These are phyloP conservation scores for Coreoperca whiteheadi DNA, from an alignment of 2,113 vertebrate species.

Conservation along the genomic window DNA sequence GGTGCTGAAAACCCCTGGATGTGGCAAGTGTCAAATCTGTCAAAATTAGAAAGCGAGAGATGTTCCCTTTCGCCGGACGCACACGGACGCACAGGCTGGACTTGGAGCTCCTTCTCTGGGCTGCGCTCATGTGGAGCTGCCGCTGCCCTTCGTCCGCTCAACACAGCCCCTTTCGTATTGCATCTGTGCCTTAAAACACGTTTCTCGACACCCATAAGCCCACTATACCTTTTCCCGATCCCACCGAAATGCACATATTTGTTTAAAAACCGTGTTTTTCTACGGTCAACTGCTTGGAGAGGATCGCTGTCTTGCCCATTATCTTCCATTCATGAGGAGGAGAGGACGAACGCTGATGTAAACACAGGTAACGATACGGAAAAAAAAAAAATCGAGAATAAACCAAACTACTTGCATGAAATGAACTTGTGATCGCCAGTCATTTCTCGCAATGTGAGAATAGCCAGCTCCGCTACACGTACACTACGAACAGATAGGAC, in stretches of 20 bases:
- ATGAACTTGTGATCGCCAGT: conserved; percentile 74
- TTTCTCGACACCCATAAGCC: conserved; percentile 72
- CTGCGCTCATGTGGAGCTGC: conserved; percentile 81
- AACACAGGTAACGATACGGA: conserved; percentile 87
- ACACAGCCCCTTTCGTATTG: conserved; percentile 58
- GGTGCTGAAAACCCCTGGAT: conserved; percentile 70
- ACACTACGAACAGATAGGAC: conserved; percentile 67
- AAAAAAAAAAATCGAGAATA: conserved; percentile 70
- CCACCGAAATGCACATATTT: conserved; percentile 72
- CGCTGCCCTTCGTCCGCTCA: conserved; percentile 78
- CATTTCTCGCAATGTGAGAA: conserved; percentile 70
- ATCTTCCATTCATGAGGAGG: conserved; percentile 85
- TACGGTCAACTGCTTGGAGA: conserved; percentile 76
- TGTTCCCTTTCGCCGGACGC: conserved; percentile 75
- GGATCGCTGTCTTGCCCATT: conserved; percentile 83
- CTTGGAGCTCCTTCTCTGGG: conserved; percentile 83
- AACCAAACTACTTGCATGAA: conserved; percentile 83
- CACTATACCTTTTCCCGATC: conserved; percentile 50
- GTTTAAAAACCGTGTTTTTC: conserved; percentile 79
- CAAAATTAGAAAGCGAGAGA: conserved; percentile 63
- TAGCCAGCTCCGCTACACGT: conserved; percentile 70
- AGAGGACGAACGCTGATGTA: conserved; percentile 87
- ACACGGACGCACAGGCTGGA: conserved; percentile 86
- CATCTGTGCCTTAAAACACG: conserved; percentile 74
- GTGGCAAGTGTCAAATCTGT: conserved; percentile 72